Conservation (phyloP, 2,888 invertebrate genomes). For the Polyommatus iphigenia region DNA sequence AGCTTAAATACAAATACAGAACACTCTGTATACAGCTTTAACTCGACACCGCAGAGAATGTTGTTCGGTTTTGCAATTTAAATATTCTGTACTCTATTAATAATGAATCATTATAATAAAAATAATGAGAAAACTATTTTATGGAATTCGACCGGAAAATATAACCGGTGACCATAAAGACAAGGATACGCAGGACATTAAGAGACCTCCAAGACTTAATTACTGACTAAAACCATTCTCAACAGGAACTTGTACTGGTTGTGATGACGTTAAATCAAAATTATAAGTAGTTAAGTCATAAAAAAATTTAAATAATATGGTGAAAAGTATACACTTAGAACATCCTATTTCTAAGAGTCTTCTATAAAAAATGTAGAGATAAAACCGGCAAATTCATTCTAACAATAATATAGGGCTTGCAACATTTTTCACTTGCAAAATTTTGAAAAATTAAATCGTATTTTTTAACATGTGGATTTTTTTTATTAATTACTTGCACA, state of each 20-base stretch:
- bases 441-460: too few species aligned
- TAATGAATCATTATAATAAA: neutral
- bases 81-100: constrained; percentile 34
- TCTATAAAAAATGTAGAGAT: too few species aligned
- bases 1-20: constrained; percentile 19
- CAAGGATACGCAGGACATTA: neutral
- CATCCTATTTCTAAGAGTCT: too few species aligned
- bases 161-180: constrained; percentile 1
- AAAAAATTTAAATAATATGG: neutral
- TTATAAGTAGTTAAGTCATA: neutral
- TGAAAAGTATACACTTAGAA: neutral
- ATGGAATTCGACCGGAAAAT: neutral
- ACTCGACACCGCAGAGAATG: constrained; percentile 40
- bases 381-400: too few species aligned
- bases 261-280: neutral
- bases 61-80: constrained; percentile 42
- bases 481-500: too few species aligned
- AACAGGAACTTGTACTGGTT: neutral
- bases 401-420: too few species aligned
- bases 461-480: too few species aligned
- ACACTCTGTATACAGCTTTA: constrained; percentile 39
- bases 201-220: neutral
- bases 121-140: constrained; percentile 11
- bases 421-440: too few species aligned
- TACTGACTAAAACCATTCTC: neutral